Evolutionary conservation across 2,888 invertebrate species (phyloP), one percentile per base, ranked within the genome.

Genomic region (Sylvicola cinctus): DNA sequence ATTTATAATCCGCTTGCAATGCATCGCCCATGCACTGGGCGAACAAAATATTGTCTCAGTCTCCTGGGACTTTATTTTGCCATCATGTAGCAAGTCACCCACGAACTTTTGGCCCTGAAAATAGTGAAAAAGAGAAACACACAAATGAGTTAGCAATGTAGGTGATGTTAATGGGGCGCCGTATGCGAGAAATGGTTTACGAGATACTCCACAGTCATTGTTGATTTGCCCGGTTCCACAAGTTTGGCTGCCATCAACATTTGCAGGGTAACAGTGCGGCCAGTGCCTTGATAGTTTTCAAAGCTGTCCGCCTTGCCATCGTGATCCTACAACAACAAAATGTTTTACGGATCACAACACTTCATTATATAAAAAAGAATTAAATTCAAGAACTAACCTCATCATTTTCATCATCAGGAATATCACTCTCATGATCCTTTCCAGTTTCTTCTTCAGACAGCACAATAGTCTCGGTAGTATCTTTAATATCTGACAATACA

Each of bases 11-110:
- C 83, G 68, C 52, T 88, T 88, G 49, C 88, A 88, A 49, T 85
- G 80, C 52, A 84, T 80, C 1, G 87, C 88, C 88, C 88, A 90
- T 2, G 88, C 84, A 45, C 84, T 85, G 3, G 88, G 88, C 2
- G 87, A 84, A 40, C 79, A 73, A 53, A 85, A 90, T 46, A 83
- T 69, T 40, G 83, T 77, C 51, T 80, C 79, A 26, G 84, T 83
- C 55, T 87, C 87, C 55, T 80, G 79, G 12, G 83, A 83, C 54
- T 76, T 74, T 37, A 90, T 88, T 65, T 83, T 83, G 11, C 88
- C 88, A 64, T 80, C 83, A 27, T 74, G 60, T 47, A 85, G 62
- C 30, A 90, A 61, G 54, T 90, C 88, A 23, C 84, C 88, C 34
- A 79, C 72, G 63, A 88, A 88, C 51, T 76, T 79, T 61, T 85